Base-by-base conservation (phyloP, 2,888 invertebrate genomes). In the Linnaemya vulpina region DNA sequence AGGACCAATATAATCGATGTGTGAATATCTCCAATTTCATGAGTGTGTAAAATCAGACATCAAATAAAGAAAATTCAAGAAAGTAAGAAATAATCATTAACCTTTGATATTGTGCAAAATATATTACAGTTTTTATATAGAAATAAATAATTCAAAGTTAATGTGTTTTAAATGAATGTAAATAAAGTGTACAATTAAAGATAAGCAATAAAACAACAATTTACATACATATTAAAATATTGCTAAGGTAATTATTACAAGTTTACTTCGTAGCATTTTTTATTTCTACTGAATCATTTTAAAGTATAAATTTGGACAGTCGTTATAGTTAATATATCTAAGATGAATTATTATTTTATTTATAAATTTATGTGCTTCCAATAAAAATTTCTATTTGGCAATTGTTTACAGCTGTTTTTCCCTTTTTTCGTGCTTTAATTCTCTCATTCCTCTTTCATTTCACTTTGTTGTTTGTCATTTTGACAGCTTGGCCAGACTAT, bases 351-450 rank as follows among this genome's bases (percentile, higher is more conserved):
- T 9, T n/a, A 15, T 55, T 53, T 53, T 15, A 30, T 43, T 30
- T 53, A 49, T 49, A 3, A 73, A 4, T 43, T 60, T 60, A 15
- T 35, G 5, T 15, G 30, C 11, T 55, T 65, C 17, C 20, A 0
- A 43, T 15, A 53, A 63, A 53, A 35, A 15, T 38, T 35, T 58
- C 9, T 53, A 40, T 71, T 70, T 83, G 55, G 40, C 51, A 67
- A 83, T 53, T 58, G 58, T 65, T 73, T 65, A 83, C 82, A 83
- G 82, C 82, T 83, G 82, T 77, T 83, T 71, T 71, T 53, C 20
- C 3, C 51, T 71, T 49, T 71, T 40, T 46, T 30, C 55, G 17
- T 65, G 35, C 15, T 40, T 38, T 70, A 11, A 15, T 55, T n/a
- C 53, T 68, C 22, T 43, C 51, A 40, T 53, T 55, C 17, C 35